A percentile compares a stretch with the other conserved stretches of the same genome.
These are phyloP conservation scores for Chrysemys picta DNA, from an alignment of 2,113 vertebrate species.

Conservation along the genomic window DNA sequence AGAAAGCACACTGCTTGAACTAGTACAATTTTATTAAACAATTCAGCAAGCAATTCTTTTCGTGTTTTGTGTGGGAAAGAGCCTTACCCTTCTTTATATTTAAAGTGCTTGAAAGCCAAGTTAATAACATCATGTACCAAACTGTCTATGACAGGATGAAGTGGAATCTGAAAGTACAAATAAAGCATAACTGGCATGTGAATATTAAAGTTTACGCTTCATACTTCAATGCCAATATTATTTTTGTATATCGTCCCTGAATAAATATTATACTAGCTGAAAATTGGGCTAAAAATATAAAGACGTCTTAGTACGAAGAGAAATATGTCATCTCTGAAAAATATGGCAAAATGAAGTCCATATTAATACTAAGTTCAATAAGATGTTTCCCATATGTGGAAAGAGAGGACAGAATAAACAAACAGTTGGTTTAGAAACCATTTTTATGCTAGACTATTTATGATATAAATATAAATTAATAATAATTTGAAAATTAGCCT, in stretches of 20 bases:
- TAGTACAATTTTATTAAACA: neutral
- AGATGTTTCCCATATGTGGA: neutral
- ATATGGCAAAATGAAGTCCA: neutral
- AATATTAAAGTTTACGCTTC: neutral
- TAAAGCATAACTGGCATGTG: conserved; percentile 10
- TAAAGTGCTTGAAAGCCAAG: conserved; percentile 99
- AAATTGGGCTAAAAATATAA: neutral
- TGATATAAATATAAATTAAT: neutral
- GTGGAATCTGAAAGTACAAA: conserved; percentile 88
- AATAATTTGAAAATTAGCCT: neutral
- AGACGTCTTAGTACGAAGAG: neutral
- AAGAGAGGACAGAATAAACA: neutral
- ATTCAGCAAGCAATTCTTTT: neutral
- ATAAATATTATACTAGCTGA: neutral
- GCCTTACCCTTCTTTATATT: conserved; percentile 98
- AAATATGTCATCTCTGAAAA: neutral
- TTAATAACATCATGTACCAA: conserved; percentile 98
- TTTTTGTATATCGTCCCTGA: neutral
- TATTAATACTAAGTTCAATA: neutral
- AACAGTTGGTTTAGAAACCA: neutral
- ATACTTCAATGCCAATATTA: neutral
- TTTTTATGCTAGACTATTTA: neutral
- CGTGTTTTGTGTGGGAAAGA: conserved; percentile 2
- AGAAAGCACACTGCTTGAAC: neutral
- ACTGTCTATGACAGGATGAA: conserved; percentile 96